Percentiles rank a stretch among this genome's conserved stretches.
These are phyloP conservation scores for Notechis scutatus DNA, from an alignment of 2,113 vertebrate species.

Conservation along the genomic window DNA sequence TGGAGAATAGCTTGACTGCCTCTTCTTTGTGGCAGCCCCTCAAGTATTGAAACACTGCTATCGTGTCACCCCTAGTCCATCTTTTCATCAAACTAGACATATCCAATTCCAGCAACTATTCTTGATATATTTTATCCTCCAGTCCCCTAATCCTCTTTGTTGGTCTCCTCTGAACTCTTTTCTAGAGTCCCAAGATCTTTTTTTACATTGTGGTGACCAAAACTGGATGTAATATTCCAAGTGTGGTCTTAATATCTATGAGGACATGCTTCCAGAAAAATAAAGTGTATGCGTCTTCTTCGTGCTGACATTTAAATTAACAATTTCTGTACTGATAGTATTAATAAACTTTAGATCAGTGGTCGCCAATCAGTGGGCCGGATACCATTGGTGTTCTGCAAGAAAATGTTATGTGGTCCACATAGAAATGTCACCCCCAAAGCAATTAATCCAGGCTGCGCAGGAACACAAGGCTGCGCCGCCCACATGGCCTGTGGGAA, in stretches of 20 bases:
- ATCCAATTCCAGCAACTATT: not conserved
- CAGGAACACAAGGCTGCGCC: no score
- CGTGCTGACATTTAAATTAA: not conserved
- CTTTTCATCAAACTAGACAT: not conserved
- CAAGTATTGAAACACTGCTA: rapidly evolving
- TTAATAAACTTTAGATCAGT: no score
- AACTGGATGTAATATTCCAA: not conserved
- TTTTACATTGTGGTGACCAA: not conserved
- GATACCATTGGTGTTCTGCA: no score
- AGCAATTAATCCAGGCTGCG: no score
- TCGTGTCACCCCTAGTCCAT: rapidly evolving
- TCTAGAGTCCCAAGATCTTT: not conserved
- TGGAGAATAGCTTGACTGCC: not conserved
- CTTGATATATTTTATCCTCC: not conserved
- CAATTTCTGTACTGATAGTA: not conserved
- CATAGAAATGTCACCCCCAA: no score
- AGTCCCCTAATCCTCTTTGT: not conserved
- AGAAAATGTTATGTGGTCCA: no score
- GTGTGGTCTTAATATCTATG: not conserved
- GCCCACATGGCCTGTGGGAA: no score
- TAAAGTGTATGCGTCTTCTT: not conserved
- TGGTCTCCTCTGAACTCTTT: not conserved
- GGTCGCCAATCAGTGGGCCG: no score
- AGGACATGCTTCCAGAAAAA: not conserved
- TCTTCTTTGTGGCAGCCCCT: not conserved